Conservation (phyloP, 2,888 invertebrate genomes). For the Ommatoiulus sabulosus region DNA sequence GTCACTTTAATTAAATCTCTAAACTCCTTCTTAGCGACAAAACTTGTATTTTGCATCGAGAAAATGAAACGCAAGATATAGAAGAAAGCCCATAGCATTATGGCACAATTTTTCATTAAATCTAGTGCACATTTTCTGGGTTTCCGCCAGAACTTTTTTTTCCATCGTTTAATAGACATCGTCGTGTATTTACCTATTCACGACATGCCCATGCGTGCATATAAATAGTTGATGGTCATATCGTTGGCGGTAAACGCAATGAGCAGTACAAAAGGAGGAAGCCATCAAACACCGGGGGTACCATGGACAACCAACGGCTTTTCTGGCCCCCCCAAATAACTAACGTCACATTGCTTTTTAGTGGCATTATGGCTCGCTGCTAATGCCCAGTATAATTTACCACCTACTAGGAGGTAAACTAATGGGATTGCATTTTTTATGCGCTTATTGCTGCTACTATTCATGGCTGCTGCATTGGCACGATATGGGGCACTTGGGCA, state of each 20-base stretch:
- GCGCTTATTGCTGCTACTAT: conserved; percentile 2
- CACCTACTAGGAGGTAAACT: background rate
- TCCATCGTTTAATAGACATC: too few species aligned
- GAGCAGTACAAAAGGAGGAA: background rate
- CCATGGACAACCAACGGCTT: background rate
- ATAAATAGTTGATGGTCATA: too few species aligned
- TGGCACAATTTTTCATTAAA: too few species aligned
- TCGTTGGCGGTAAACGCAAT: background rate
- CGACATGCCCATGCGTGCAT: too few species aligned
- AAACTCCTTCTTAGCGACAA: too few species aligned
- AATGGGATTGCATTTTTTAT: conserved; percentile 21
- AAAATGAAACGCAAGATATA: too few species aligned
- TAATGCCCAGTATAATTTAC: background rate
- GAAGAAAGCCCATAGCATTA: too few species aligned
- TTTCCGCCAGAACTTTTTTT: too few species aligned
- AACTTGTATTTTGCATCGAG: too few species aligned
- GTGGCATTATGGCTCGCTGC: background rate
- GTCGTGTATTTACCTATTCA: too few species aligned
- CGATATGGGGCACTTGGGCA: background rate
- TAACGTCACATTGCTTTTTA: conserved; percentile 6
- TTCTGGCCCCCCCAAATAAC: background rate
- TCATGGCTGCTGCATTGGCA: background rate
- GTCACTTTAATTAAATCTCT: too few species aligned
- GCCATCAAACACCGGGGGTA: background rate
- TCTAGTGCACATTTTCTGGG: too few species aligned